A percentile compares a stretch with the other conserved stretches of the same genome.
Evolutionary conservation across 2,888 invertebrate species (phyloP).

Genomic region (Nowickia ferox): DNA sequence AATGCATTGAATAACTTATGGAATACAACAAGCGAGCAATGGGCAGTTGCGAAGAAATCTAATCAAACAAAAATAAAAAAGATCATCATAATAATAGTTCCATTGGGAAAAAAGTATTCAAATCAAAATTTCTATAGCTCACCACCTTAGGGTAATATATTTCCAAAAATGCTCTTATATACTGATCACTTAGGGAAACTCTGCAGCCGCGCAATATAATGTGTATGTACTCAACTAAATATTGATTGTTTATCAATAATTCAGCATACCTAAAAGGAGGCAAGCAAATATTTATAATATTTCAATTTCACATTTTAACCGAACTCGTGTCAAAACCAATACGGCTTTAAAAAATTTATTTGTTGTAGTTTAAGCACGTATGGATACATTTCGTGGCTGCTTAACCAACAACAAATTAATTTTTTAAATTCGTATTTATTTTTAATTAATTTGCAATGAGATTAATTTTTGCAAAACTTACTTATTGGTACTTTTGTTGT

Average conservation of each 20-base stretch:
- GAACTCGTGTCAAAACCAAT: too few relatives aligned
- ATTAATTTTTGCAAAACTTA: slow-evolving; percentile 73
- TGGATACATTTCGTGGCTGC: too few relatives aligned
- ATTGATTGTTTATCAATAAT: slow-evolving; percentile 91
- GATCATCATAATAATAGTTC: slow-evolving; percentile 4
- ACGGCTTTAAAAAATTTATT: too few relatives aligned
- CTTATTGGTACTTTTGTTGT: slow-evolving; percentile 83
- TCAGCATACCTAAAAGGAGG: slow-evolving; percentile 88
- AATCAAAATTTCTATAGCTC: slow-evolving; percentile 33
- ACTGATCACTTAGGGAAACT: slow-evolving; percentile 91
- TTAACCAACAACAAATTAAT: too few relatives aligned
- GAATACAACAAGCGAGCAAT: slow-evolving; percentile 83
- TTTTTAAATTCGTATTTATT: too few relatives aligned
- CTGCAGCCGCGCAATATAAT: slow-evolving; percentile 94
- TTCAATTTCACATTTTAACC: neutral
- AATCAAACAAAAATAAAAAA: slow-evolving; percentile 38
- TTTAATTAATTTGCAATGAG: too few relatives aligned
- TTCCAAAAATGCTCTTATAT: slow-evolving; percentile 93
- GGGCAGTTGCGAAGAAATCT: slow-evolving; percentile 82
- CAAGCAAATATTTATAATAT: slow-evolving; percentile 11
- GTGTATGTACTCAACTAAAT: slow-evolving; percentile 94
- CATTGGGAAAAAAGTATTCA: neutral
- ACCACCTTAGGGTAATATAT: slow-evolving; percentile 94
- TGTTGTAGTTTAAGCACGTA: too few relatives aligned
- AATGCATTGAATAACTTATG: slow-evolving; percentile 82